Conservation (phyloP, 2,113 vertebrate species). For the human region GRCh38 chr20:6617501-6618000, state of each 20-base stretch:
- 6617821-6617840: not conserved
- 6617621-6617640: not conserved
- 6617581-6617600: not conserved
- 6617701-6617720: not conserved
- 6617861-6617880: not conserved
- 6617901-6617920: not conserved
- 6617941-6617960: not conserved
- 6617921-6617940: not conserved
- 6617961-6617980: not conserved
- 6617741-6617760: not conserved
- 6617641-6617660: not conserved
- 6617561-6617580: not conserved
- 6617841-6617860: not conserved
- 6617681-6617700: not conserved
- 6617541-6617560: not conserved
- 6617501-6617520: not conserved
- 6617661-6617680: not conserved
- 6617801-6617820: not conserved
- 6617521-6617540: not conserved
- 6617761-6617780: not conserved
- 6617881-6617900: not conserved
- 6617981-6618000: not conserved
- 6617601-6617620: not conserved
- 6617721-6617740: conserved; percentile 19
- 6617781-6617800: not conserved